A percentile compares a stretch with the other conserved stretches of the same genome.
phyloP scores from a whole-genome alignment of 2,888 invertebrate genomes.

The Eupithecia subfuscata region DNA sequence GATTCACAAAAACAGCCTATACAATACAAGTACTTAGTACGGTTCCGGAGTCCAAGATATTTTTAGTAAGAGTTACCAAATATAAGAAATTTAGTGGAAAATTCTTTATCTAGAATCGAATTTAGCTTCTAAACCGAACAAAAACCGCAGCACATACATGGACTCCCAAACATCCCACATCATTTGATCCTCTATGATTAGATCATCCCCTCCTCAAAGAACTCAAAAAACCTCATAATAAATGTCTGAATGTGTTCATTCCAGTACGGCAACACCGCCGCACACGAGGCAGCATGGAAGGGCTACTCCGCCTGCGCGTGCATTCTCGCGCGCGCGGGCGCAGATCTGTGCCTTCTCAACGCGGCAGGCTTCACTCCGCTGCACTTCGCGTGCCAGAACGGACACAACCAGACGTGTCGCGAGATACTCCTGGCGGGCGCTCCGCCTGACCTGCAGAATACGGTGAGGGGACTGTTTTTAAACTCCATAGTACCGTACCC shows the following conservation, averaged over 20 bases:
- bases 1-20: too few relatives aligned
- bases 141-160: not conserved
- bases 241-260: not conserved
- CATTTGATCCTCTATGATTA: not conserved
- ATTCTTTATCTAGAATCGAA: too few relatives aligned
- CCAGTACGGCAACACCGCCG: constrained; percentile 96
- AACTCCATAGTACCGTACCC: too few relatives aligned
- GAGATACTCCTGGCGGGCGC: constrained; percentile 94
- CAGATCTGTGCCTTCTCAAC: constrained; percentile 87
- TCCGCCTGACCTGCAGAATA: constrained; percentile 94
- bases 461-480: constrained; percentile 81
- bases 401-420: constrained; percentile 97
- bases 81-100: too few relatives aligned
- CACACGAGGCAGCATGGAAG: constrained; percentile 98
- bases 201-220: not conserved
- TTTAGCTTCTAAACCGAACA: too few relatives aligned
- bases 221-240: not conserved
- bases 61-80: too few relatives aligned
- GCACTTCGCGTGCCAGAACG: constrained; percentile 97
- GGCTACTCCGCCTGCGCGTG: constrained; percentile 89
- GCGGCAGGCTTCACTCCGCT: constrained; percentile 96
- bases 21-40: too few relatives aligned
- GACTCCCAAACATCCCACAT: not conserved
- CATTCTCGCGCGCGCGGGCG: constrained; percentile 87
- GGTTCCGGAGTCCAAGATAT: too few relatives aligned